phyloP scores from a whole-genome alignment of 2,888 invertebrate species.

The Cylloceria caligata region DNA sequence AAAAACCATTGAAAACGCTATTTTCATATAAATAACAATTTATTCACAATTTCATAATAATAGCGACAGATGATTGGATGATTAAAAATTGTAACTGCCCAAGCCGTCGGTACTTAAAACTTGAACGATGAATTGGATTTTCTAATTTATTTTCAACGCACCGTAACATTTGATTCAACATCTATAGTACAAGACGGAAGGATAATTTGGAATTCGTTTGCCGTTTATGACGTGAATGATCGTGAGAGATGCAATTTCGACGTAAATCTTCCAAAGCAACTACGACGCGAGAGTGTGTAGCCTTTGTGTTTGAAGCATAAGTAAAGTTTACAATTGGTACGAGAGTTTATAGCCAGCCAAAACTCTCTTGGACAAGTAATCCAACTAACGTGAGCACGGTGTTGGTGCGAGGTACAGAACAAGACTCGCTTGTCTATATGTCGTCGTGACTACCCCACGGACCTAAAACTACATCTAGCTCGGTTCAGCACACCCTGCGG shows the following conservation, averaged over 20 bases:
- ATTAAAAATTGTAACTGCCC: neutral
- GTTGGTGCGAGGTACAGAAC: conserved; percentile 1
- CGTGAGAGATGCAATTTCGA: conserved; percentile 17
- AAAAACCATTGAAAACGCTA: too few relatives aligned
- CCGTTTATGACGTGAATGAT: conserved; percentile 3
- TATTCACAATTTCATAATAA: too few relatives aligned
- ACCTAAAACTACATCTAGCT: conserved; percentile 27
- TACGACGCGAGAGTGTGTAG: conserved; percentile 5
- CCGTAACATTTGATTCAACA: neutral
- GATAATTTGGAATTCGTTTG: conserved; percentile 5
- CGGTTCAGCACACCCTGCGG: conserved; percentile 30
- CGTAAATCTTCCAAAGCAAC: conserved; percentile 5
- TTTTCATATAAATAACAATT: too few relatives aligned
- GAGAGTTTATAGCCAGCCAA: conserved; percentile 32
- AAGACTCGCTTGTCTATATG: conserved; percentile 5
- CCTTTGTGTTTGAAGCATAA: conserved; percentile 13
- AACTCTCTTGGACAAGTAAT: conserved; percentile 34
- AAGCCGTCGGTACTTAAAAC: neutral
- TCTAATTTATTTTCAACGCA: neutral
- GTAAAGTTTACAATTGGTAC: conserved; percentile 27
- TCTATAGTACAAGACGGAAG: neutral
- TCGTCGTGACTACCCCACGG: conserved; percentile 24
- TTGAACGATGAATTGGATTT: neutral
- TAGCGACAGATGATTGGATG: too few relatives aligned
- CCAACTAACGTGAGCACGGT: conserved; percentile 23